Percentiles rank a stretch among this genome's conserved stretches.
These are phyloP conservation scores for Drosophila formosana DNA, from an alignment of 2,888 invertebrate genomes.

Conservation along the genomic window DNA sequence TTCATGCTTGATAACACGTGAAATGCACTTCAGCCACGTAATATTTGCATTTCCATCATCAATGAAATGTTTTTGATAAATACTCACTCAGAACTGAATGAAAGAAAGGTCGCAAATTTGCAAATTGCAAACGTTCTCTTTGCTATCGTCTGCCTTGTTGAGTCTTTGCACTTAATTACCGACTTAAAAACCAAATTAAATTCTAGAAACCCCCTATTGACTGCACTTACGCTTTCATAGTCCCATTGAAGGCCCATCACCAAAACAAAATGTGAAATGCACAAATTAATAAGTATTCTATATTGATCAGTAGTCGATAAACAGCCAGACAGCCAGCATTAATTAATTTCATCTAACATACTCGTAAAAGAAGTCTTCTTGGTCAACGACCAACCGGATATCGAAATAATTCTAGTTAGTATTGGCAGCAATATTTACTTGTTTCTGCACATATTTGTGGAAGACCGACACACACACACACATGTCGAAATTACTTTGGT, in stretches of 20 bases:
- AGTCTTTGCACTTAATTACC: slow-evolving; percentile 7
- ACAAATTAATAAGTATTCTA: neutral
- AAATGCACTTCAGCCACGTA: neutral
- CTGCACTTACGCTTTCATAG: neutral
- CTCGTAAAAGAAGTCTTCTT: neutral
- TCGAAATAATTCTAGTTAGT: slow-evolving; percentile 1
- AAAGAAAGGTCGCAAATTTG: slow-evolving; percentile 1
- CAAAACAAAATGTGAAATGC: neutral
- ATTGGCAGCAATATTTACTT: slow-evolving; percentile 16
- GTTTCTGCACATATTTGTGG: slow-evolving; percentile 9
- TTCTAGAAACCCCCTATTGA: neutral
- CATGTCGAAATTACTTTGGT: slow-evolving; percentile 21
- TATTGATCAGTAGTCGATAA: neutral
- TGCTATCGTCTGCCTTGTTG: neutral
- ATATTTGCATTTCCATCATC: slow-evolving; percentile 1
- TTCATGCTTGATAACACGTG: neutral
- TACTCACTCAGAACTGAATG: neutral
- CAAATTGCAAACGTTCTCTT: slow-evolving; percentile 1
- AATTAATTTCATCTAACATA: slow-evolving; percentile 8
- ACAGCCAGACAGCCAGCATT: neutral
- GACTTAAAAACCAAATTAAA: neutral
- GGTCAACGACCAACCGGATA: neutral
- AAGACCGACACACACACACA: slow-evolving; percentile 14
- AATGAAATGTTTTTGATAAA: slow-evolving; percentile 2
- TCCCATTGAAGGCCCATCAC: neutral